Evolutionary conservation across 2,888 invertebrate genomes (phyloP), one percentile per base, ranked within the genome.

Genomic region (Troglohyphantes excavatus): DNA sequence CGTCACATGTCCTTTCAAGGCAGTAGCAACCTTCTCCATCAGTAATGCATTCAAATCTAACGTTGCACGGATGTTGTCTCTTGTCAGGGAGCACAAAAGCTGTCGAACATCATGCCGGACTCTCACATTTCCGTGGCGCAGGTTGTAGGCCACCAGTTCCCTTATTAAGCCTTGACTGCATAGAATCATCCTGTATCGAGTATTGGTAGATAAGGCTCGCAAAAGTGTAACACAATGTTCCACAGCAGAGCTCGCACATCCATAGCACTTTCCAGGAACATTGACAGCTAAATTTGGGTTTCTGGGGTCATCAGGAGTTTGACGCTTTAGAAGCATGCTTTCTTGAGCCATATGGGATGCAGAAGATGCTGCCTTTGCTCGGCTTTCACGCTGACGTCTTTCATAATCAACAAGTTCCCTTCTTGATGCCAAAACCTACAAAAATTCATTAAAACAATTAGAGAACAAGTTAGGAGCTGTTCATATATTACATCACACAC

Each of bases 201-300:
- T 95, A 92, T 96, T 96, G 6, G 96, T 96, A 5, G 98, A 98
- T 92, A 99, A 95, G 43, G 98, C 98, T 61, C 98, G 95, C 75
- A 99, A 94, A 67, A 99, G 94, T 0, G 98, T 98, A 39, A 99
- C 95, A 93, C 98, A 99, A 93, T 98, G 98, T 93, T 98, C 98
- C 0, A 98, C 97, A 61, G 98, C 97, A 1, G 98, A 96, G 83
- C 97, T 95, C 1, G 98, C 94, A 93, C 95, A 95, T 7, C 95
- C 95, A 92, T 94, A 95, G 91, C 95, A 95, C 82, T 93, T 90
- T 27, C 92, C 92, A n/a, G 91, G 90, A 39, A 70, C 85, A 81
- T 93, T 83, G 68, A 91, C 91, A 53, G 81, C 67, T 53, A 85
- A 73, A n/a, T 67, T 90, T 11, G 83, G 84, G 21, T 79, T 88